phyloP scores from a whole-genome alignment of 1,140 invertebrate genomes.

The Scylla paramamosain region DNA sequence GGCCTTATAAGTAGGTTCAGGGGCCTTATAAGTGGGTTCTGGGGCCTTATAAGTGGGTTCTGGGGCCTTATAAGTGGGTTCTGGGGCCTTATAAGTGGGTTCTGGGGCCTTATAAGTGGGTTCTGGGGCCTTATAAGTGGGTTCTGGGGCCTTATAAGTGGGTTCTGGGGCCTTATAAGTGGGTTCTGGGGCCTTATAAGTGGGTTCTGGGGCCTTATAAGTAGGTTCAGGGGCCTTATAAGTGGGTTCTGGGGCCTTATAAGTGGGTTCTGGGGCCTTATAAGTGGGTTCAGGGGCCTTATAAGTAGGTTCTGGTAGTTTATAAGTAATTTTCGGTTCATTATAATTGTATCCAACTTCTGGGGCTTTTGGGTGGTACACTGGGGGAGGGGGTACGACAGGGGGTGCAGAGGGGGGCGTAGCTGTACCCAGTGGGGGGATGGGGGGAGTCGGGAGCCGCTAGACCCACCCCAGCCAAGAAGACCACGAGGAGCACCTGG shows the following conservation, averaged over 20 bases:
- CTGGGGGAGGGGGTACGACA: neutral
- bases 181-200: conserved; percentile 42
- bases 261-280: conserved; percentile 22
- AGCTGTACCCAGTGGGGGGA: neutral
- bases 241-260: conserved; percentile 34
- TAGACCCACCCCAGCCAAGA: neutral
- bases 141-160: conserved; percentile 24
- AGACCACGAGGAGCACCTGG: neutral
- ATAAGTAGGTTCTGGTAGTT: conserved; percentile 35
- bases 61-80: conserved; percentile 36
- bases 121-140: conserved; percentile 32
- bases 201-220: neutral
- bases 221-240: conserved; percentile 42
- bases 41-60: conserved; percentile 47
- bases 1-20: conserved; percentile 30
- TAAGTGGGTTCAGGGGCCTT: conserved; percentile 53
- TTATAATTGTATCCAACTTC: neutral
- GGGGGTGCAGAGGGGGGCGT: neutral
- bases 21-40: neutral
- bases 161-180: conserved; percentile 23
- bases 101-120: conserved; percentile 4
- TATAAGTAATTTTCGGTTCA: neutral
- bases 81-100: conserved; percentile 40
- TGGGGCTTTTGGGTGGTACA: neutral
- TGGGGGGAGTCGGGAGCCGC: neutral